Conservation (phyloP, 2,888 invertebrate species). For the Thymelicus lineola region DNA sequence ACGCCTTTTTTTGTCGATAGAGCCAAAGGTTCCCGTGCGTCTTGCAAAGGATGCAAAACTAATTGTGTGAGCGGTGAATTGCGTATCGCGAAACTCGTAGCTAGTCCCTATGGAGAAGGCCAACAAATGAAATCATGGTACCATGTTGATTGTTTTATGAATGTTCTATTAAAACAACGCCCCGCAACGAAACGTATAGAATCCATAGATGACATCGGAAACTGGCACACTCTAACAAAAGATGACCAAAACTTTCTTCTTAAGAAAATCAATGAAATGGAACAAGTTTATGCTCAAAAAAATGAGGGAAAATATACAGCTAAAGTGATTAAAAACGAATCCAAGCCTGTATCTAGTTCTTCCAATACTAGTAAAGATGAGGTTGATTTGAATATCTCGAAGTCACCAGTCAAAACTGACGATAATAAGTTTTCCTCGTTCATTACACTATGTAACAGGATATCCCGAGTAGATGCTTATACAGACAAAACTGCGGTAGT, state of each 20-base stretch:
- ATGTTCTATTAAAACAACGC: constrained; percentile 91
- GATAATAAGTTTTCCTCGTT: constrained; percentile 92
- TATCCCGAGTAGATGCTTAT: constrained; percentile 92
- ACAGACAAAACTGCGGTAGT: constrained; percentile 92
- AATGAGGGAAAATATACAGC: constrained; percentile 77
- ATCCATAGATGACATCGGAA: constrained; percentile 91
- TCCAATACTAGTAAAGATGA: constrained; percentile 38
- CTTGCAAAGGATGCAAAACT: constrained; percentile 94
- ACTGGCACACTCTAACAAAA: constrained; percentile 88
- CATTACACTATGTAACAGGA: constrained; percentile 90
- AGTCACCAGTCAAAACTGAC: constrained; percentile 58
- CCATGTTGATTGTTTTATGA: constrained; percentile 92
- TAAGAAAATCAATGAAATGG: constrained; percentile 87
- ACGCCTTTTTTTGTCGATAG: constrained; percentile 89
- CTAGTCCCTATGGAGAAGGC: constrained; percentile 91
- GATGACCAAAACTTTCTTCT: constrained; percentile 88
- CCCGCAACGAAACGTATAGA: constrained; percentile 93
- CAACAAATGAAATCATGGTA: constrained; percentile 94
- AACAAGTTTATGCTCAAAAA: constrained; percentile 81
- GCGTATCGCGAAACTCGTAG: constrained; percentile 90
- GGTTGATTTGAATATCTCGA: constrained; percentile 40
- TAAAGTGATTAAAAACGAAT: constrained; percentile 69
- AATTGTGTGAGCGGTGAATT: constrained; percentile 90
- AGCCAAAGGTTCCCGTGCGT: constrained; percentile 92
- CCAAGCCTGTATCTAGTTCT: constrained; percentile 38